phyloP scores from a whole-genome alignment of 2,888 invertebrate species.

The Drosophila borealis region DNA sequence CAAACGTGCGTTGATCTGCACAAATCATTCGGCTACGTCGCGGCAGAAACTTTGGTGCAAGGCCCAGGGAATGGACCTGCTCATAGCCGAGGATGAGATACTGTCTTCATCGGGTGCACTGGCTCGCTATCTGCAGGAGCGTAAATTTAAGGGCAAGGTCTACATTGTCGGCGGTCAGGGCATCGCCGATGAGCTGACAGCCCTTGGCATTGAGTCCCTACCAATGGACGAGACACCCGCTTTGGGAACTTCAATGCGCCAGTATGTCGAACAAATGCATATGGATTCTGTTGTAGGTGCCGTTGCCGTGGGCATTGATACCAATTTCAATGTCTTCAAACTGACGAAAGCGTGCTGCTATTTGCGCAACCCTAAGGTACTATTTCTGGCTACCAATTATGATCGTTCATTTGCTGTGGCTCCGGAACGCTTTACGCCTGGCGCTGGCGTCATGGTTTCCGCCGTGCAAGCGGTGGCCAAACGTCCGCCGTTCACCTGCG shows the following conservation, averaged over 20 bases:
- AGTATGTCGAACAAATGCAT: constrained; percentile 16
- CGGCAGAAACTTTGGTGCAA: constrained; percentile 12
- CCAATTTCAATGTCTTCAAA: constrained; percentile 38
- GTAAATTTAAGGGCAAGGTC: constrained; percentile 45
- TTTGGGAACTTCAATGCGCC: constrained; percentile 3
- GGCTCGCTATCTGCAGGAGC: constrained; percentile 44
- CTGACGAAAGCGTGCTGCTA: constrained; percentile 52
- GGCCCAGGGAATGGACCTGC: constrained; percentile 45
- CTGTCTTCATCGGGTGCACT: constrained; percentile 47
- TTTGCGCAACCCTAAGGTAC: constrained; percentile 28
- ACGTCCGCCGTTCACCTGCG: constrained; percentile 53
- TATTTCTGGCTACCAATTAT: constrained; percentile 61
- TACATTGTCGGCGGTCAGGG: constrained; percentile 57
- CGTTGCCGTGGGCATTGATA: constrained; percentile 58
- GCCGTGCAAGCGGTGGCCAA: constrained; percentile 42
- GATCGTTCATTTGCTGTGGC: constrained; percentile 32
- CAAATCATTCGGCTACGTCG: constrained; percentile 54
- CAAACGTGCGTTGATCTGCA: constrained; percentile 56
- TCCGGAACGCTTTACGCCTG: constrained; percentile 29
- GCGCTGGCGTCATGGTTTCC: constrained; percentile 53
- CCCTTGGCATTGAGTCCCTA: constrained; percentile 46
- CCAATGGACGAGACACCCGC: constrained; percentile 8
- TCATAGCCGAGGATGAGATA: constrained; percentile 41
- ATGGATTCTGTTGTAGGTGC: constrained; percentile 60
- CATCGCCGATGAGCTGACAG: constrained; percentile 49